Percentiles rank a stretch among this genome's conserved stretches.
Evolutionary conservation across 2,797 vertebrate species (phyloP).

Genomic region (Spondyliosoma cantharus): DNA sequence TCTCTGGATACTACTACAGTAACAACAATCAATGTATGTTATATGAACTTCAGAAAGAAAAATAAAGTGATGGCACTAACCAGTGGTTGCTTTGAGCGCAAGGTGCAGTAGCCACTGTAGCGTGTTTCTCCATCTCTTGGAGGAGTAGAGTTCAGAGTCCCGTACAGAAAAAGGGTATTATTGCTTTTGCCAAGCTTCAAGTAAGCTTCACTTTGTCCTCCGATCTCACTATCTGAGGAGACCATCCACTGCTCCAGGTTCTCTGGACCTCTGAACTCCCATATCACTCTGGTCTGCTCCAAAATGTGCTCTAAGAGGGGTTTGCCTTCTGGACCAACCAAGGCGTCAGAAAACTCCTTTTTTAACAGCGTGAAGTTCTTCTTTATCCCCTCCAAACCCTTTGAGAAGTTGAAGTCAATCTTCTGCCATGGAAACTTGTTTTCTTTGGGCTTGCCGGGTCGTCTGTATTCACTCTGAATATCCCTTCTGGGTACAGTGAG

Average conservation of each 20-base stretch:
- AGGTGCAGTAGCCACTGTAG: conserved; percentile 93
- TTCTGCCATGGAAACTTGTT: conserved; percentile 81
- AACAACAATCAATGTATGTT: not conserved
- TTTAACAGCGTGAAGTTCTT: conserved; percentile 86
- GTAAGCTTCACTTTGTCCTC: conserved; percentile 90
- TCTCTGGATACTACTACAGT: not conserved
- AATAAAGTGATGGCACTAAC: conserved; percentile 76
- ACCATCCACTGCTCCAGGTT: conserved; percentile 89
- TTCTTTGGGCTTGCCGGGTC: conserved; percentile 84
- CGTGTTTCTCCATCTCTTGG: conserved; percentile 91
- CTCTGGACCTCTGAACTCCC: conserved; percentile 92
- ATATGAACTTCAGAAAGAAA: not conserved
- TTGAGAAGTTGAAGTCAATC: conserved; percentile 83
- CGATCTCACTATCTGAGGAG: conserved; percentile 91
- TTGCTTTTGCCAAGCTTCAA: conserved; percentile 89
- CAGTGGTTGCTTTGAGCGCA: conserved; percentile 85
- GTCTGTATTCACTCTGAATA: conserved; percentile 80
- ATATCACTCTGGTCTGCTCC: conserved; percentile 90
- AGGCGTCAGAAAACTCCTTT: conserved; percentile 80
- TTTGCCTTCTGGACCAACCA: conserved; percentile 85
- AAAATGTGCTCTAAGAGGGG: conserved; percentile 79
- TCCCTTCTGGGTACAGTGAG: conserved; percentile 57
- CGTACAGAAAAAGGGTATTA: conserved; percentile 88
- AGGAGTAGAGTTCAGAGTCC: conserved; percentile 85
- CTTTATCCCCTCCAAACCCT: conserved; percentile 85